A percentile compares a stretch with the other conserved stretches of the same genome.
Evolutionary conservation across 2,113 vertebrate genomes (phyloP).

Genomic region (Nycticryphes semicollaris): DNA sequence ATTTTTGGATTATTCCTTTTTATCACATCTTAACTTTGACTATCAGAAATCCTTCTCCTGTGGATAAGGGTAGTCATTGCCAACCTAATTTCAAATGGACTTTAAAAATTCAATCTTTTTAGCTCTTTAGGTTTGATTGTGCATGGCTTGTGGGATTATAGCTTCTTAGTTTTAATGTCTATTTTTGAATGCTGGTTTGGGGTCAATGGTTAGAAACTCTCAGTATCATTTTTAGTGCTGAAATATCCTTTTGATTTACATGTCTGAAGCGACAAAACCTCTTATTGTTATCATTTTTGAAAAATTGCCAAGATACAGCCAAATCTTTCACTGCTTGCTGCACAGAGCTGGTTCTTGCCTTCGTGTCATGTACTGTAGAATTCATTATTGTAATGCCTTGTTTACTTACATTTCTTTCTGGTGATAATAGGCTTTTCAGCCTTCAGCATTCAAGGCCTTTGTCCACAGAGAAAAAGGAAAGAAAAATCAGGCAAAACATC

Average conservation of each 20-base stretch:
- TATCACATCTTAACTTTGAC: constrained; percentile 41
- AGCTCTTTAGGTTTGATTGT: constrained; percentile 42
- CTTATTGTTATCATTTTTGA: constrained; percentile 56
- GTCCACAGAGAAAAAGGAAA: constrained; percentile 41
- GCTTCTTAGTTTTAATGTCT: constrained; percentile 47
- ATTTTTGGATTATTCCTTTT: constrained; percentile 54
- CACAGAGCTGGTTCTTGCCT: constrained; percentile 49
- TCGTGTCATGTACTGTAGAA: constrained; percentile 30
- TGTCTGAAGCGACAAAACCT: constrained; percentile 52
- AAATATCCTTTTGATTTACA: constrained; percentile 64
- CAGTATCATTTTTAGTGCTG: constrained; percentile 40
- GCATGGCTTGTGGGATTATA: constrained; percentile 51
- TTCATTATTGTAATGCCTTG: constrained; percentile 68
- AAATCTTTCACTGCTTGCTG: constrained; percentile 51
- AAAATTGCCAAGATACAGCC: constrained; percentile 49
- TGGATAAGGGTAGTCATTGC: neutral
- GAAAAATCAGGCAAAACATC: constrained; percentile 59
- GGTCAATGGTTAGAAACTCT: constrained; percentile 36
- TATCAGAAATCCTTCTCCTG: neutral
- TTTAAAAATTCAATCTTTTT: constrained; percentile 51
- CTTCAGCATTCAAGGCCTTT: constrained; percentile 61
- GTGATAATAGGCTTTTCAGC: constrained; percentile 63
- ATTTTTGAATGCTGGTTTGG: constrained; percentile 44
- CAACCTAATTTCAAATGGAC: constrained; percentile 45
- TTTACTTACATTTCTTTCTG: constrained; percentile 68